Base-by-base conservation (phyloP, 2,797 vertebrate species). In the Spinus pinus region DNA sequence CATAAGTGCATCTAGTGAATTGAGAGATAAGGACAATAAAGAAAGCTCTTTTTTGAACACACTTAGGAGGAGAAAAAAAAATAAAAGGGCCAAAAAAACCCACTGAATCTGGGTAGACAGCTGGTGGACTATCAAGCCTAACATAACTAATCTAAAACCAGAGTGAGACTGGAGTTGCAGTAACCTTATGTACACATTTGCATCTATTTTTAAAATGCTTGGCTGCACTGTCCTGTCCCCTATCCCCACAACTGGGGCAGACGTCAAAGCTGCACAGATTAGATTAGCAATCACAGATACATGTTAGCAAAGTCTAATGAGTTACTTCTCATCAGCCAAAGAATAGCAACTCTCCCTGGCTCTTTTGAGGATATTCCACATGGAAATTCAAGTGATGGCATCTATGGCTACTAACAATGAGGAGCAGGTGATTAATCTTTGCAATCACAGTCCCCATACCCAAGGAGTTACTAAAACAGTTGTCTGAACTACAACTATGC, bases 161-260 rank as follows among this genome's bases (percentile, higher is more conserved):
- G 20, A 49, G 46, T 6, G 24, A 91, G 58, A 47, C 15, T 54
- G 24, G 28, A 22, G 7, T 11, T 72, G 58, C 51, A 80, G 21
- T 18, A 69, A 72, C 21, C 9, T 25, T 23, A 6, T 0, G 14
- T 7, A 65, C 0, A 0, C 5, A 70, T 54, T 51, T 72, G n/a
- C 24, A 65, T 42, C 60, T 69, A 35, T 72, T 84, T 81, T 90
- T 60, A 72, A 91, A 75, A 41, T 0, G 0, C 35, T 25, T 71
- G 17, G 30, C 51, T 82, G 42, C 18, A 3, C 42, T 41, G 47
- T n/a, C 18, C 41, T 57, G 42, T 61, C 35, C 39, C 22, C 46
- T 44, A 51, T 33, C 22, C 61, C 21, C 56, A 50, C 33, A 86
- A 78, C 31, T 10, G 21, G 21, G 46, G 27, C 7, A 0, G 46